Base-by-base conservation (phyloP, 2,797 vertebrate genomes). In the Fistularia commersonii region DNA sequence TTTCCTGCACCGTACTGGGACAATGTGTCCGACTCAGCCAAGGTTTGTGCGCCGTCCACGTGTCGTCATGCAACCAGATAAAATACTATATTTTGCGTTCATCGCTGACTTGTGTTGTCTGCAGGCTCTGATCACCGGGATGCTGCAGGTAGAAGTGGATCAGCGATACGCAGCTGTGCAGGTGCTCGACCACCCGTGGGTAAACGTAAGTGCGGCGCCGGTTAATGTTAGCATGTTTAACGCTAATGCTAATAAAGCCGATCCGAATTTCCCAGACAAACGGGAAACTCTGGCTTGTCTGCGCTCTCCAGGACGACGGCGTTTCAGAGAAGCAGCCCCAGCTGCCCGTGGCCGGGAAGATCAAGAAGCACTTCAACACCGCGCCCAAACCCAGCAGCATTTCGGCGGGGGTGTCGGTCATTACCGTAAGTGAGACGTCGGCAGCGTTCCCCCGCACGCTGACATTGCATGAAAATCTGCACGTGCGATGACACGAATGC, bases 311-410 rank as follows among this genome's bases (percentile, higher is more conserved):
- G 97, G 96, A 96, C 41, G 95, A 98, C 40, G 91, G 92, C 32
- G 83, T 89, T 73, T 90, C 92, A 45, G 94, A 94, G 83, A 95
- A 93, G 12, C 92, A 94, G 7, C 93, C 92, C 72, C 95, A 97
- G 85, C 90, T 99, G 61, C 92, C 92, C n/a, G 94, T 99, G 63
- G 95, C 96, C 51, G 94, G 94, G 45, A 97, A 96, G 86, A 95
- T 99, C 79, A 96, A 94, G 90, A 98, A 99, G 78, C 93, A 99
- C 82, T 99, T 99, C 84, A 95, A 97, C 86, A 93, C 90, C 1
- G 89, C 92, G 48, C 92, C 94, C 39, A 97, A 95, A 68, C 88
- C 89, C 12, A 92, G 86, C 80, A 94, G 85, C 90, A 96, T 91
- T 4, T 75, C 94, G 8, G 96, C 97, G 9, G 97, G 97, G 80